Conservation (phyloP, 2,797 vertebrate species). For the Clarias pachynema region DNA sequence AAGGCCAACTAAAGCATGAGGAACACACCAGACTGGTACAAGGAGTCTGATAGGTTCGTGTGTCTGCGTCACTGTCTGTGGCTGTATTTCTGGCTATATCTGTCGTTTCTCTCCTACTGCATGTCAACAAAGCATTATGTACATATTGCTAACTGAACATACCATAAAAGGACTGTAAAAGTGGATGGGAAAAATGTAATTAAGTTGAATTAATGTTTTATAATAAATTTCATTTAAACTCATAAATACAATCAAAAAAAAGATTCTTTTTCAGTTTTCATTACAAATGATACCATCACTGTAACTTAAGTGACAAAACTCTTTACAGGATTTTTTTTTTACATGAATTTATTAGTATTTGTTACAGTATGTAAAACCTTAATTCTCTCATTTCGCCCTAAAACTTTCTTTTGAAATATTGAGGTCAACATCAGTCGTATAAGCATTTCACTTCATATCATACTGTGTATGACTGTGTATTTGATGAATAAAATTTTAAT, state of each 20-base stretch:
- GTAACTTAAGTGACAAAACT: too few relatives aligned
- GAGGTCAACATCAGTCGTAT: too few relatives aligned
- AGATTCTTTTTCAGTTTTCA: too few relatives aligned
- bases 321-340: neutral
- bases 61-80: slow-evolving; percentile 23
- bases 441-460: too few relatives aligned
- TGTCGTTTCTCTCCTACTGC: neutral
- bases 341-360: neutral
- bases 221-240: too few relatives aligned
- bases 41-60: slow-evolving; percentile 18
- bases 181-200: neutral
- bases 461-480: too few relatives aligned
- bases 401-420: too few relatives aligned
- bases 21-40: neutral
- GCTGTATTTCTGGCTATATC: slow-evolving; percentile 3
- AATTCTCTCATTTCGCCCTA: too few relatives aligned
- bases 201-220: too few relatives aligned
- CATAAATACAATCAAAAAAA: too few relatives aligned
- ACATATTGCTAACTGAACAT: slow-evolving; percentile 1
- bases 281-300: too few relatives aligned
- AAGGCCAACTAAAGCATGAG: slow-evolving; percentile 16
- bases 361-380: neutral
- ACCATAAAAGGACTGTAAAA: neutral
- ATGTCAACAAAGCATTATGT: neutral
- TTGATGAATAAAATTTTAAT: neutral